Conservation (phyloP, 2,797 vertebrate species). For the Chiloscyllium punctatum region DNA sequence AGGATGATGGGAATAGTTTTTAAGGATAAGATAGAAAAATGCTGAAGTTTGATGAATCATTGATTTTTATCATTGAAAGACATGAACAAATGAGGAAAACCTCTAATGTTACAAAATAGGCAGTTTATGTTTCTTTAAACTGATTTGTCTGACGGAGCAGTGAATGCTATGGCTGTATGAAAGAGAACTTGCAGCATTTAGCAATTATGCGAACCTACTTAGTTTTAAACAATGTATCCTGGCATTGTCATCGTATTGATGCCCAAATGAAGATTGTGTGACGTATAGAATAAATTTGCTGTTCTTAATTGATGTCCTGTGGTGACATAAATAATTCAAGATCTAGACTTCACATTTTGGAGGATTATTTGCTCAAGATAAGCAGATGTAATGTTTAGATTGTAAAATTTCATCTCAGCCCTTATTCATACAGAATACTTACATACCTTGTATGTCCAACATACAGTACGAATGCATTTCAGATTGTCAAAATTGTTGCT, state of each 20-base stretch:
- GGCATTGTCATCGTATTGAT: background rate
- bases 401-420: background rate
- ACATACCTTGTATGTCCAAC: background rate
- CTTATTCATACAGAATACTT: background rate
- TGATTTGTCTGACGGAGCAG: background rate
- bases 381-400: background rate
- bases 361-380: background rate
- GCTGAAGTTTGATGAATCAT: background rate
- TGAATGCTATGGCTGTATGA: background rate
- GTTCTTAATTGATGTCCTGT: background rate
- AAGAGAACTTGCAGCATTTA: background rate
- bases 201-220: background rate
- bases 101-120: background rate
- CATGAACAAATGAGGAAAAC: background rate
- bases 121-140: background rate
- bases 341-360: background rate
- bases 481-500: background rate
- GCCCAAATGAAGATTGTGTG: background rate
- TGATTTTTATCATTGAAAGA: background rate
- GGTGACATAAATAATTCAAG: background rate
- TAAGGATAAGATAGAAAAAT: background rate
- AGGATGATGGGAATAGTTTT: background rate
- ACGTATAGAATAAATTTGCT: background rate
- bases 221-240: background rate
- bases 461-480: background rate